Evolutionary conservation across 1,140 invertebrate genomes (phyloP).

Genomic region (Amphibalanus amphitrite): DNA sequence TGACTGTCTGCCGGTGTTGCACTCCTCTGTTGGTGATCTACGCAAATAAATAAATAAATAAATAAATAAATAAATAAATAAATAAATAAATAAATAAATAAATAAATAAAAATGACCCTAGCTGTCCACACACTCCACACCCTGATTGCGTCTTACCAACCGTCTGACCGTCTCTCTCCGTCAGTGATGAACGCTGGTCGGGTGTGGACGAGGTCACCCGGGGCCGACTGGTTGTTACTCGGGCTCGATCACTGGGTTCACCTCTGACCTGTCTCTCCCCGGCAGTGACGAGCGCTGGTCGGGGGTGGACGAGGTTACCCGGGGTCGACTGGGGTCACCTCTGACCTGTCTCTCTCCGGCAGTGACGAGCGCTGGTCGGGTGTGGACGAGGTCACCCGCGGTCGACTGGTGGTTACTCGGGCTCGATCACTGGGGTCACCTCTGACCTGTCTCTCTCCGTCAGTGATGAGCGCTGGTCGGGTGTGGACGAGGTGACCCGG

Average conservation of each 20-base stretch:
- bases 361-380: slow-evolving; percentile 24
- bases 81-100: background rate
- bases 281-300: slow-evolving; percentile 30
- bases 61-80: background rate
- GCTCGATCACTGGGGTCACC: too few species aligned
- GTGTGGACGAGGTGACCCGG: slow-evolving; percentile 28
- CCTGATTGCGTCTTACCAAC: background rate
- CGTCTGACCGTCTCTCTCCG: background rate
- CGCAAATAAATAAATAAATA: background rate
- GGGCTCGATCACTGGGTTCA: background rate
- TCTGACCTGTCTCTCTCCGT: too few species aligned
- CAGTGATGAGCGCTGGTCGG: slow-evolving; percentile 30
- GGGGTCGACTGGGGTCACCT: slow-evolving; percentile 23
- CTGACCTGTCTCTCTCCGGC: background rate
- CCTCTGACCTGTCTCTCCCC: too few species aligned
- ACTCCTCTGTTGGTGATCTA: background rate
- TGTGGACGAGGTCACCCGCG: slow-evolving; percentile 27
- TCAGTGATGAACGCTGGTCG: slow-evolving; percentile 22
- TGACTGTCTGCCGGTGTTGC: too few species aligned
- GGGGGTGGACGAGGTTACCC: slow-evolving; percentile 27
- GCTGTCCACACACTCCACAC: background rate
- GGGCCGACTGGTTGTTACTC: slow-evolving; percentile 22
- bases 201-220: slow-evolving; percentile 28
- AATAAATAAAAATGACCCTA: background rate
- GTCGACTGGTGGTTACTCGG: slow-evolving; percentile 22